Evolutionary conservation across 2,113 vertebrate species (phyloP), one percentile per base, ranked within the genome.

Genomic region (Triplophysa tibetana): DNA sequence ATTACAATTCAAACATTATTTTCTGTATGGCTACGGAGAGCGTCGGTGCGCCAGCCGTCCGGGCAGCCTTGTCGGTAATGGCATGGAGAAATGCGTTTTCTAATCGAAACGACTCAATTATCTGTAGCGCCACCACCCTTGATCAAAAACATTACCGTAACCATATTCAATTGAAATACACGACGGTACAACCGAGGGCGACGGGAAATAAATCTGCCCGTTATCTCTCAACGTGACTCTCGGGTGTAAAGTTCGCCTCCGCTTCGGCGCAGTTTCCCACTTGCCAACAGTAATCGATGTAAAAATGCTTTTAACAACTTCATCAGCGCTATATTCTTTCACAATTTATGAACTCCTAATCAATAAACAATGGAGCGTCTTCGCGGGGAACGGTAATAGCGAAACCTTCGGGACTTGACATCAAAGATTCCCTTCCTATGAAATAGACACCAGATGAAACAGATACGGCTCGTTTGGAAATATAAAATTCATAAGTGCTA

Each of bases 331-430:
- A 82, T 89, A 85, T 86, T 86, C 88, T 90, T 92, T 90, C 90
- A 87, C 88, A 85, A 86, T 90, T 89, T 89, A 90, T 88, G 91
- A 92, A 83, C 75, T 66, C 52, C 83, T 83, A 84, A 93, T 94
- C 91, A 86, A 93, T 94, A 92, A 85, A n/a, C 86, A 90, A 88
- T 82, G 87, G 89, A 87, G 88, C 83, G 68, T 83, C 86, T 78
- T 85, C 85, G 87, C 86, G 82, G 89, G 78, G 84, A 88, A 89
- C 84, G 86, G 79, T 83, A 84, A 83, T 81, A 69, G 74, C 63
- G 24, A 87, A 88, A 86, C 86, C 85, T 0, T 85, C 76, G 81
- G 85, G 84, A 87, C 72, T 77, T 52, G 74, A 74, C 86, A 87
- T 88, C 83, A 86, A 89, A 89, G 82, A 88, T 60, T 48, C 70